phyloP scores from a whole-genome alignment of 2,888 invertebrate species.

The Clepsis dumicolana region DNA sequence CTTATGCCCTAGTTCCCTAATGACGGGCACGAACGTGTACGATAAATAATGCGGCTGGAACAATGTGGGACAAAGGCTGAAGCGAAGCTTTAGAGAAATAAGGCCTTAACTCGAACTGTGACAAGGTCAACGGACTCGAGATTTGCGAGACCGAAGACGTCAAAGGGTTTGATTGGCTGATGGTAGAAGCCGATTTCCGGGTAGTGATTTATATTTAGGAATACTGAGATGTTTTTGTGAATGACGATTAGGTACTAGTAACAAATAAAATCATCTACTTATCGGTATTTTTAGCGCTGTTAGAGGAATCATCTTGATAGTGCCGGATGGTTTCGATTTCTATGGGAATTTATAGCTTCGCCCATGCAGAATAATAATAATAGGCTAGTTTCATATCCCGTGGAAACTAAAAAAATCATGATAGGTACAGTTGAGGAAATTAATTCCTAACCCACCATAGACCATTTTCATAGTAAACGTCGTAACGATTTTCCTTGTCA shows the following conservation, averaged over 20 bases:
- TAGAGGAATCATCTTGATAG: neutral
- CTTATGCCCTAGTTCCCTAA: slow-evolving; percentile 39
- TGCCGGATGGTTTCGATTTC: neutral
- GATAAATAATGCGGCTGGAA: slow-evolving; percentile 22
- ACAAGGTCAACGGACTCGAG: slow-evolving; percentile 22
- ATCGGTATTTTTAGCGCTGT: neutral
- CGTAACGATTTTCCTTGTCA: no score
- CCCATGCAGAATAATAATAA: no score
- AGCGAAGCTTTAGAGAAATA: slow-evolving; percentile 19
- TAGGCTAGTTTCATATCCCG: no score
- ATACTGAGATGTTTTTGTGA: neutral
- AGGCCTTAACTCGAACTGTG: slow-evolving; percentile 12
- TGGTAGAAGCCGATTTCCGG: slow-evolving; percentile 3
- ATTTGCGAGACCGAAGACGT: neutral
- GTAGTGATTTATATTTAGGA: neutral
- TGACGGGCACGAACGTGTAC: slow-evolving; percentile 20
- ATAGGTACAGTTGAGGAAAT: no score
- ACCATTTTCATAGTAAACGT: no score
- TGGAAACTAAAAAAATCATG: no score
- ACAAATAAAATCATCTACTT: neutral
- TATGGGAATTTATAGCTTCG: no score
- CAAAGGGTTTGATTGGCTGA: neutral
- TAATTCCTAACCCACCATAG: no score
- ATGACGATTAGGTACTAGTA: neutral
- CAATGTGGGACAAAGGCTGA: slow-evolving; percentile 24